Conservation (phyloP, 2,113 vertebrate genomes). For the Dendrocopos noguchii region DNA sequence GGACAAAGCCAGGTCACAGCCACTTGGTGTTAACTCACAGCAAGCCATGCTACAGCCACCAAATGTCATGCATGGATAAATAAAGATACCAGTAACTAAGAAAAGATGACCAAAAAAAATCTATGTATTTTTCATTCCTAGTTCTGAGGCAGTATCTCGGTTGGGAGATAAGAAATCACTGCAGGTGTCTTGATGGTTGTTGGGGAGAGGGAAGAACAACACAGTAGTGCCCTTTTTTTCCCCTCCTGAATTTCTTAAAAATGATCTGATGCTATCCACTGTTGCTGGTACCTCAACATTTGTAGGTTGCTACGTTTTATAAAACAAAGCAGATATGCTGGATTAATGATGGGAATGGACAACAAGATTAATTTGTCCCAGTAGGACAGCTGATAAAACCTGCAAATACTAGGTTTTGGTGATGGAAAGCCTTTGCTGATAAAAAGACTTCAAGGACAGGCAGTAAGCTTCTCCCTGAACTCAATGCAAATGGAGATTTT, state of each 20-base stretch:
- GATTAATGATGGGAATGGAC: neutral
- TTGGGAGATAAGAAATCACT: neutral
- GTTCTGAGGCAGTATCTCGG: neutral
- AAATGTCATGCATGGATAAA: too few species aligned
- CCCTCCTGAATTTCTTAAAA: neutral
- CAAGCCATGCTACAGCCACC: neutral
- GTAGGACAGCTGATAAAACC: neutral
- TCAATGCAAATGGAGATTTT: neutral
- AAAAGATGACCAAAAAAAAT: neutral
- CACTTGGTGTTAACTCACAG: neutral
- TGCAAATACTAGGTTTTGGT: neutral
- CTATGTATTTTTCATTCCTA: neutral
- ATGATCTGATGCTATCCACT: neutral
- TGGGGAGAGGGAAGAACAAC: neutral
- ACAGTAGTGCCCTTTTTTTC: neutral
- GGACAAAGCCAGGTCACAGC: neutral
- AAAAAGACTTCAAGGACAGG: neutral
- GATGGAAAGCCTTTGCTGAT: neutral
- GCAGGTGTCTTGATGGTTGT: neutral
- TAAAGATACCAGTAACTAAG: too few species aligned
- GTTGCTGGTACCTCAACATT: neutral
- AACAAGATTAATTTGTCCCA: neutral
- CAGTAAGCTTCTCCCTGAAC: neutral
- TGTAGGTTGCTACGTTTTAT: neutral
- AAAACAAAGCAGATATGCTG: neutral